Evolutionary conservation across 2,797 vertebrate genomes (phyloP).

Genomic region (Acrossocheilus fasciatus): DNA sequence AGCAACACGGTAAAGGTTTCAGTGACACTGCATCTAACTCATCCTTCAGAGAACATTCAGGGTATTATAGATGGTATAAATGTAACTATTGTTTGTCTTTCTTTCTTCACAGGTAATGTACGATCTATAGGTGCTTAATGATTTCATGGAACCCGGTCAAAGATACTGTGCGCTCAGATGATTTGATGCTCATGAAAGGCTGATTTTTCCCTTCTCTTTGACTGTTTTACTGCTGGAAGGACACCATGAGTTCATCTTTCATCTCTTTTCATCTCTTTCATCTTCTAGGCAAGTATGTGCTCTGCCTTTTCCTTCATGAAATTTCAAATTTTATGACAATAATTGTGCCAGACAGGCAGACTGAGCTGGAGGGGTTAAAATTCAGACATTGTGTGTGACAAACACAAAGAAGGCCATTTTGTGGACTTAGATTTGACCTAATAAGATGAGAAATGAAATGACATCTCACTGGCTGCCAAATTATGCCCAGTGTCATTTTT

Average conservation of each 20-base stretch:
- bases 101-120: slow-evolving; percentile 58
- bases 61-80: background rate
- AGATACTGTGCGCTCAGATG: slow-evolving; percentile 12
- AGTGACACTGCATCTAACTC: background rate
- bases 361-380: slow-evolving; percentile 1
- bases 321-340: slow-evolving; percentile 11
- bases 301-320: background rate
- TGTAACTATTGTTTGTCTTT: slow-evolving; percentile 14
- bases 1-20: background rate
- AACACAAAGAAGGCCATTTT: slow-evolving; percentile 22
- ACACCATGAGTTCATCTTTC: slow-evolving; percentile 27
- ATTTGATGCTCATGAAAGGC: slow-evolving; percentile 13
- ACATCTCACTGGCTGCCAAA: slow-evolving; percentile 17
- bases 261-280: slow-evolving; percentile 28
- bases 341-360: slow-evolving; percentile 9
- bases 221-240: slow-evolving; percentile 19
- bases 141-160: background rate
- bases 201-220: background rate
- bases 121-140: slow-evolving; percentile 44
- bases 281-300: slow-evolving; percentile 1
- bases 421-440: background rate
- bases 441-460: slow-evolving; percentile 3
- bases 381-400: background rate
- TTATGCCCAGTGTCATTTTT: background rate
- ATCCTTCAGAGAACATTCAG: background rate